Conservation (phyloP, 2,113 vertebrate species). For the Dipodomys ordii region DNA sequence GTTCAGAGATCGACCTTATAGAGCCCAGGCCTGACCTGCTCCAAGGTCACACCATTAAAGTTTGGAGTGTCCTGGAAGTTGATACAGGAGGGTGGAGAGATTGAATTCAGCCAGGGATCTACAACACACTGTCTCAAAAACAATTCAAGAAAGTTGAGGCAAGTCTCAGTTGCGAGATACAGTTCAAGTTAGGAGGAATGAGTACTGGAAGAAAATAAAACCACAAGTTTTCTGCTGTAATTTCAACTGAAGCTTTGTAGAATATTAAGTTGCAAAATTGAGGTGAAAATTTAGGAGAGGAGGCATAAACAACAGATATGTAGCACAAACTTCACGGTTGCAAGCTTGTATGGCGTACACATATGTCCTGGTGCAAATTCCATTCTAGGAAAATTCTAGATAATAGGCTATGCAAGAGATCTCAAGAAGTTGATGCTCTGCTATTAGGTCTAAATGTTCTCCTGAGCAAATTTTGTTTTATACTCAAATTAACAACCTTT, state of each 20-base stretch:
- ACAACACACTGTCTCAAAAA: background rate
- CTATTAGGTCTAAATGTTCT: background rate
- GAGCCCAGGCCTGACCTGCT: background rate
- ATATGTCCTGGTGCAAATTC: background rate
- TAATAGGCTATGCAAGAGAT: background rate
- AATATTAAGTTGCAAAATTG: background rate
- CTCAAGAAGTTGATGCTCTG: background rate
- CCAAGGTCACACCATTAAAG: background rate
- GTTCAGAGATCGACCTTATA: background rate
- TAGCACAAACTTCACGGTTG: too few relatives aligned
- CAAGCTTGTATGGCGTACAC: fast-evolving
- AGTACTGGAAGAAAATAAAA: background rate
- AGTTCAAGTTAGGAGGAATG: background rate
- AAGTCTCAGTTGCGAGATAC: background rate
- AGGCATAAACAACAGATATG: background rate
- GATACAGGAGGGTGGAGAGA: background rate
- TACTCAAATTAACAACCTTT: background rate
- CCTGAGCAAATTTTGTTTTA: background rate
- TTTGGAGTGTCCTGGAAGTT: background rate
- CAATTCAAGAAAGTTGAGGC: background rate
- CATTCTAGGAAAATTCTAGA: too few relatives aligned
- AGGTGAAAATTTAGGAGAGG: background rate
- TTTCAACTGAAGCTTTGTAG: background rate
- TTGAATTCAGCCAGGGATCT: background rate
- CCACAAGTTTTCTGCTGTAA: background rate